Base-by-base conservation (phyloP, 1,140 invertebrate genomes). In the Nephotettix cincticeps region DNA sequence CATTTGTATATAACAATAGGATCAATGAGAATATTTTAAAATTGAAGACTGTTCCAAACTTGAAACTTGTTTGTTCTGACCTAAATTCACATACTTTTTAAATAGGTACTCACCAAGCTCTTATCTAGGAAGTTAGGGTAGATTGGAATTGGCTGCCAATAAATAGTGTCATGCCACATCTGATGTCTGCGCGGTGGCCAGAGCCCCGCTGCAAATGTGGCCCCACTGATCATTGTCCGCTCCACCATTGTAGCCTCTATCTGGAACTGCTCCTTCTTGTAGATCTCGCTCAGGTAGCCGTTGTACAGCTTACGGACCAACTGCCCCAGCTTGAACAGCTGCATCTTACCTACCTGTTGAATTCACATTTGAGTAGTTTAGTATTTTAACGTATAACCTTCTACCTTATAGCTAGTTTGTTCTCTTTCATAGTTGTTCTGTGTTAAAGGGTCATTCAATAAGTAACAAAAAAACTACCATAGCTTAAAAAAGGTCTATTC, bases 111-210 rank as follows among this genome's bases (percentile, higher is more conserved):
- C 32, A 64, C 61, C 30, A 32, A 28, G n/a, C 30, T 19, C 19
- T 64, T 64, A n/a, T 64, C 61, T 14, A 64, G 61, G 28, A 32
- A 64, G 28, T 64, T 64, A 1, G 61, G 61, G 19, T 64, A 64
- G 9, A 64, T 27, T 13, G 95, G 92, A 75, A 97, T 89, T 0
- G 95, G 95, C 76, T 93, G 92, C 95, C 95, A 98, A 0, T 81
- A 77, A 47, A 97, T 81, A 51, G 87, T 82, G 0, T 83, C 79
- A 75, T 93, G 86, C 86, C 94, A 94, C 70, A 87, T 81, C 76
- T 93, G 88, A 28, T 86, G 81, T 6, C 85, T 81, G 19, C 80
- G 79, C 0, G 94, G 93, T 23, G 90, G 91, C 82, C 89, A 97
- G 32, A 97, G 81, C 30, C 93, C 93, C 6, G 94, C 93, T 28